Percentiles rank a stretch among this genome's conserved stretches.
Conservation (phyloP, 2,113 vertebrate genomes). For the Lasiurus cinereus region DNA sequence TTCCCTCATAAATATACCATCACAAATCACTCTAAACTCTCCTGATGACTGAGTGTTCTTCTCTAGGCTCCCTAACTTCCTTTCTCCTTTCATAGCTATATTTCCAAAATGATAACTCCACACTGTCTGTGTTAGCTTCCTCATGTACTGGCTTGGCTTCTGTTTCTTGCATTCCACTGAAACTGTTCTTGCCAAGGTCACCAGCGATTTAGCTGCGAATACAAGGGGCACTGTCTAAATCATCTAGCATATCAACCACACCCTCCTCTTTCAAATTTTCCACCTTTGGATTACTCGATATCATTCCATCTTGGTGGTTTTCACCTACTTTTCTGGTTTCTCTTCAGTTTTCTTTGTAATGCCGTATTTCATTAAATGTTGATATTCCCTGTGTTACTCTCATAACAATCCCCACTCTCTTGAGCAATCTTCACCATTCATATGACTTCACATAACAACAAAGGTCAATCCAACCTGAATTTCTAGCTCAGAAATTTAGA, state of each 20-base stretch:
- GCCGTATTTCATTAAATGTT: background rate
- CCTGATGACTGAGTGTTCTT: background rate
- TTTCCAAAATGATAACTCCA: background rate
- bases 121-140: background rate
- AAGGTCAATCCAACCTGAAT: background rate
- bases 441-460: background rate
- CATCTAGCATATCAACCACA: background rate
- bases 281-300: background rate
- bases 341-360: background rate
- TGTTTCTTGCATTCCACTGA: background rate
- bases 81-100: background rate
- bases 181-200: background rate
- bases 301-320: background rate
- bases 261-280: background rate
- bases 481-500: background rate
- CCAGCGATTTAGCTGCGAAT: background rate
- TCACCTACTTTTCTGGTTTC: background rate
- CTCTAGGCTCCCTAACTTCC: background rate
- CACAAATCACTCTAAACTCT: background rate
- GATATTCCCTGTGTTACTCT: background rate
- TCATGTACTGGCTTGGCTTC: background rate
- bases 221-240: background rate
- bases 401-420: background rate
- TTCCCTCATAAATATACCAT: background rate
- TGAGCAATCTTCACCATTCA: background rate